Percentiles rank a stretch among this genome's conserved stretches.
Evolutionary conservation across 2,797 vertebrate species (phyloP).

Genomic region (Centropyge bicolor): DNA sequence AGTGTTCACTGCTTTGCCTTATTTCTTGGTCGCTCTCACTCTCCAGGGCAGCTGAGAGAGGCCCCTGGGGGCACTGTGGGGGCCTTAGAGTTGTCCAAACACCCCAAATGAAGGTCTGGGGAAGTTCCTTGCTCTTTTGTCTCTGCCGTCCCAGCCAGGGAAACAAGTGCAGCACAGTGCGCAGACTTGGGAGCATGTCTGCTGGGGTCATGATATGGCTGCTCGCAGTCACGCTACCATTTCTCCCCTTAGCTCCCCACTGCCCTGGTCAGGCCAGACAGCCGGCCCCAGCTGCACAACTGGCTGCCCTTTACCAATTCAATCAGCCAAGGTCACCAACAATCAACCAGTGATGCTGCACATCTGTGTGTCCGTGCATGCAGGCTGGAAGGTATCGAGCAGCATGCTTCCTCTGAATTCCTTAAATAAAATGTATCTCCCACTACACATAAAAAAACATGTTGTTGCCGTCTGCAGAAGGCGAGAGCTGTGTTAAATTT

Average conservation of each 20-base stretch:
- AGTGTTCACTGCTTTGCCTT: constrained; percentile 64
- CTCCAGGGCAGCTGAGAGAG: constrained; percentile 69
- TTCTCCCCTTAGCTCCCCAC: constrained; percentile 54
- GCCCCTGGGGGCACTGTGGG: constrained; percentile 70
- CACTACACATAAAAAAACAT: constrained; percentile 15
- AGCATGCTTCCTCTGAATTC: constrained; percentile 33
- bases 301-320: constrained; percentile 73
- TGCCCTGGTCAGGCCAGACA: constrained; percentile 55
- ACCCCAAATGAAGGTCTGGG: constrained; percentile 79
- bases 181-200: constrained; percentile 61
- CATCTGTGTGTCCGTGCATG: constrained; percentile 75
- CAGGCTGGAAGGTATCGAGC: constrained; percentile 54
- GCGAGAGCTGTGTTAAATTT: constrained; percentile 59
- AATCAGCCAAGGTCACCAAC: constrained; percentile 80
- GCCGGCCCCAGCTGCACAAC: constrained; percentile 73
- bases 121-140: constrained; percentile 75
- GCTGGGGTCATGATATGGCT: constrained; percentile 71
- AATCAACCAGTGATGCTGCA: constrained; percentile 80
- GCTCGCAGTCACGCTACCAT: constrained; percentile 78
- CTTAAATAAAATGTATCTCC: constrained; percentile 42
- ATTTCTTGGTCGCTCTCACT: constrained; percentile 53
- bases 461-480: constrained; percentile 19
- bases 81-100: constrained; percentile 84
- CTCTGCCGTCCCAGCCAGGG: constrained; percentile 47
- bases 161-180: constrained; percentile 87